These are phyloP conservation scores for Cydia fagiglandana DNA, from an alignment of 1,140 invertebrate species.

Conservation along the genomic window DNA sequence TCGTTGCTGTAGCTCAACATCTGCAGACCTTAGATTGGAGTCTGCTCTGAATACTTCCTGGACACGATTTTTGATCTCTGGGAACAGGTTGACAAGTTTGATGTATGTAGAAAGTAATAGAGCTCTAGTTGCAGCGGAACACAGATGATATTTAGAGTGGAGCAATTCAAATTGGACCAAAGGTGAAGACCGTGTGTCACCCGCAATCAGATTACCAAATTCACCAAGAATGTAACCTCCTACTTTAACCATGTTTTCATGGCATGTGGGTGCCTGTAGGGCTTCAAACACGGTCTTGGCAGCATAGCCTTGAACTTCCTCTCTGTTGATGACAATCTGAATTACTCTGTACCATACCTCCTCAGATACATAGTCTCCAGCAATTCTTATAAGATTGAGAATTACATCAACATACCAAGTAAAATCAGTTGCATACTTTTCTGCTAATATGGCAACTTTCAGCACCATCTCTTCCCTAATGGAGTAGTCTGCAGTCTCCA, in stretches of 20 bases:
- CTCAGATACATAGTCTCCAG: conserved; percentile 98
- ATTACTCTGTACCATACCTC: conserved; percentile 99
- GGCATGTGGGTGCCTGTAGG: conserved; percentile 98
- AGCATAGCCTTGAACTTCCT: conserved; percentile 99
- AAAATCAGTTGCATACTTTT: conserved; percentile 99
- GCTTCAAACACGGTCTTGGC: conserved; percentile 99
- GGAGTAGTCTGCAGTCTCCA: conserved; percentile 99
- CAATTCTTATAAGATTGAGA: conserved; percentile 98
- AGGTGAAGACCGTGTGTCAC: conserved; percentile 97
- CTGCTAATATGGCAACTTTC: conserved; percentile 99
- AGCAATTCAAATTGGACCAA: conserved; percentile 97
- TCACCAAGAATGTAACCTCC: conserved; percentile 99
- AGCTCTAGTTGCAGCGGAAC: conserved; percentile 97
- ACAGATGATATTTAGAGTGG: conserved; percentile 99
- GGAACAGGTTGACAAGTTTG: conserved; percentile 99
- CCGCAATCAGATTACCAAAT: conserved; percentile 99
- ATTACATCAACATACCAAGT: conserved; percentile 99
- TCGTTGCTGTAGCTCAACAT: conserved; percentile 98
- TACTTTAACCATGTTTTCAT: conserved; percentile 99
- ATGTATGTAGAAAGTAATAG: conserved; percentile 98
- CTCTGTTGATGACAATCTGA: conserved; percentile 99
- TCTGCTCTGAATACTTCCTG: conserved; percentile 98
- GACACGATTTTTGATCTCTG: conserved; percentile 97
- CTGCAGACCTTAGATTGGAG: conserved; percentile 97
- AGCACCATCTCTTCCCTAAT: conserved; percentile 99